Evolutionary conservation across 2,888 invertebrate species (phyloP).

Genomic region (Trichogramma evanescens): DNA sequence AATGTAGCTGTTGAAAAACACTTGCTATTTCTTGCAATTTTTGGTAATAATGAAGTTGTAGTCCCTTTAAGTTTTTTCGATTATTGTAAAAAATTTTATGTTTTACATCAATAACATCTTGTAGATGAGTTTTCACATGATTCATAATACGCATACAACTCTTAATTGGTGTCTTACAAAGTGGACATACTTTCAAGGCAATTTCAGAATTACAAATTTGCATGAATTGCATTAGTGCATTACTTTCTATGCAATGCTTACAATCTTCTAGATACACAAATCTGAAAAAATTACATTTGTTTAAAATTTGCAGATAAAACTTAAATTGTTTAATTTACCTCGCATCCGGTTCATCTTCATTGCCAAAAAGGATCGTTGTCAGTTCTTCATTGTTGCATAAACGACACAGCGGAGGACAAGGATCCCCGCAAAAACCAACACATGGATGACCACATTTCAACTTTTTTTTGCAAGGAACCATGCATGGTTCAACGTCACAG

Average conservation of each 20-base stretch:
- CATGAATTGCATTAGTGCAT: background rate
- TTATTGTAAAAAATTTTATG: background rate
- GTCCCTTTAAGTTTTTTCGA: background rate
- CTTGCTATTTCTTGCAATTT: background rate
- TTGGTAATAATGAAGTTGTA: background rate
- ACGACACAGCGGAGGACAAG: conserved; percentile 10
- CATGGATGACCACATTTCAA: conserved; percentile 9
- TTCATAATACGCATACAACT: conserved; percentile 5
- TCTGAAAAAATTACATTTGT: background rate
- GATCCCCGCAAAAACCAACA: conserved; percentile 10
- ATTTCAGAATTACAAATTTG: too few relatives aligned
- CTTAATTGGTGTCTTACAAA: conserved; percentile 3
- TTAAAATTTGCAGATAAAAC: background rate
- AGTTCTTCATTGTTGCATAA: conserved; percentile 4
- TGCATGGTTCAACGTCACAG: conserved; percentile 6
- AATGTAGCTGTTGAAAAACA: background rate
- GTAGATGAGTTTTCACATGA: background rate
- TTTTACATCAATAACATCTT: background rate
- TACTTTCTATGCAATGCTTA: conserved; percentile 6
- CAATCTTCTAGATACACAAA: conserved; percentile 8
- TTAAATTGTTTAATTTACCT: background rate
- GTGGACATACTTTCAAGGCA: background rate
- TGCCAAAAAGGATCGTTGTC: conserved; percentile 2
- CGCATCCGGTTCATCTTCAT: conserved; percentile 7
- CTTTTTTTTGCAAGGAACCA: conserved; percentile 3